Evolutionary conservation across 2,113 vertebrate species (phyloP).

Genomic region (Aspiorhynchus laticeps): DNA sequence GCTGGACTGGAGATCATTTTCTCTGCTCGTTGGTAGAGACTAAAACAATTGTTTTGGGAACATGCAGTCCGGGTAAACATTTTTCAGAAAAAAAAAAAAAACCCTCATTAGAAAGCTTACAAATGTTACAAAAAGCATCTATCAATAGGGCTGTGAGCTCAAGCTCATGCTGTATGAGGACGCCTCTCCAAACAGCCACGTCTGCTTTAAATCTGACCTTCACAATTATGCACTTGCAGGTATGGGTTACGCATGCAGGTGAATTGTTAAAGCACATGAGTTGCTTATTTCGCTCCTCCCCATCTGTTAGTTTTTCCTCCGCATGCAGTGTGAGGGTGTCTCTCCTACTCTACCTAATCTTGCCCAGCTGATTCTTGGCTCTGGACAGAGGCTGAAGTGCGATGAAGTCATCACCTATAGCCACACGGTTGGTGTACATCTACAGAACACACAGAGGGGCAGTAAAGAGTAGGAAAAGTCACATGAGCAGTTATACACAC

Average conservation of each 20-base stretch:
- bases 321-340: slow-evolving; percentile 58
- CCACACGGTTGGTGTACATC: slow-evolving; percentile 97
- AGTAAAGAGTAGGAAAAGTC: slow-evolving; percentile 68
- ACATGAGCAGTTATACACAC: slow-evolving; percentile 40
- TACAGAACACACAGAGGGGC: slow-evolving; percentile 81
- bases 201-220: background rate
- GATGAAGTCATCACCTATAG: slow-evolving; percentile 99
- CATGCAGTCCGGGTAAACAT: slow-evolving; percentile 22
- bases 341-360: slow-evolving; percentile 98
- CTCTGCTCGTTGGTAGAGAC: slow-evolving; percentile 42
- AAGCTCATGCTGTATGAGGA: background rate
- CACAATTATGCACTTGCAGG: slow-evolving; percentile 31
- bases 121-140: background rate
- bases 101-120: background rate
- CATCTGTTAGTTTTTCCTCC: slow-evolving; percentile 59
- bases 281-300: slow-evolving; percentile 59
- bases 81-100: background rate
- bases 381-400: slow-evolving; percentile 98
- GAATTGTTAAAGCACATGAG: slow-evolving; percentile 27
- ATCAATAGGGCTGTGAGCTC: background rate
- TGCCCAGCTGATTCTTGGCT: slow-evolving; percentile 99
- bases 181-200: background rate
- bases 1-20: slow-evolving; percentile 44
- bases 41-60: background rate
- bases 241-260: slow-evolving; percentile 34